These are phyloP conservation scores for Lethrus apterus DNA, from an alignment of 1,140 invertebrate genomes.

Conservation along the genomic window DNA sequence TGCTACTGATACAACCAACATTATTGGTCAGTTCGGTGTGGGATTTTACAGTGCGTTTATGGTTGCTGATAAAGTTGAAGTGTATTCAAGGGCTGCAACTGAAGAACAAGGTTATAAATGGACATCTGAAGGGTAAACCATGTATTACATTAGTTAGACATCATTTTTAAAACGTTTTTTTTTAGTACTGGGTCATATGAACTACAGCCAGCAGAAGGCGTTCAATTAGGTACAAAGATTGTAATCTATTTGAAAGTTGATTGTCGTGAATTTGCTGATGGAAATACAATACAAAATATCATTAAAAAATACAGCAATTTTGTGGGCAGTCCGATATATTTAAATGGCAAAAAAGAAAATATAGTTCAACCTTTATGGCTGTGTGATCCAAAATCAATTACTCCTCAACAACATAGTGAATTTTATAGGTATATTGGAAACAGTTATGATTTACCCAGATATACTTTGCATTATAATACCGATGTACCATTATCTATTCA, in stretches of 20 bases:
- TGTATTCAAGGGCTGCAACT: conserved; percentile 64
- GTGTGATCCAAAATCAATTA: conserved; percentile 82
- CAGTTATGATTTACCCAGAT: conserved; percentile 76
- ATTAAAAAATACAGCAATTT: conserved; percentile 98
- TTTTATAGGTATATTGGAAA: conserved; percentile 86
- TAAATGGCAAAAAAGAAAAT: conserved; percentile 74
- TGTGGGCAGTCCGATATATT: conserved; percentile 83
- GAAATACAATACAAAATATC: conserved; percentile 73
- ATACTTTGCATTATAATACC: conserved; percentile 75
- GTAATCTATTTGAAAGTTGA: conserved; percentile 83
- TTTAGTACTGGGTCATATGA: conserved; percentile 78
- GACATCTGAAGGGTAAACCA: conserved; percentile 83
- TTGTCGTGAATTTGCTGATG: conserved; percentile 81
- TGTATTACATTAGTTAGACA: too few relatives aligned
- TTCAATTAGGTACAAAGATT: conserved; percentile 88
- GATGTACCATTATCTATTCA: conserved; percentile 89
- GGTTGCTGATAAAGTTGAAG: conserved; percentile 91
- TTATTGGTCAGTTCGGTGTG: conserved; percentile 97
- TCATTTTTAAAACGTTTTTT: conserved; percentile 7
- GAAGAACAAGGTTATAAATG: conserved; percentile 69
- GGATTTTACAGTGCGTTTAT: conserved; percentile 98
- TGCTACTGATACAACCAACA: conserved; percentile 58
- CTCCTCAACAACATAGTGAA: conserved; percentile 77
- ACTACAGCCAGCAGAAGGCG: conserved; percentile 75
- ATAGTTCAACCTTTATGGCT: conserved; percentile 81